Evolutionary conservation across 64 coral and sea anemone genomes (phyloP).

Genomic region (Actinia tenebrosa): DNA sequence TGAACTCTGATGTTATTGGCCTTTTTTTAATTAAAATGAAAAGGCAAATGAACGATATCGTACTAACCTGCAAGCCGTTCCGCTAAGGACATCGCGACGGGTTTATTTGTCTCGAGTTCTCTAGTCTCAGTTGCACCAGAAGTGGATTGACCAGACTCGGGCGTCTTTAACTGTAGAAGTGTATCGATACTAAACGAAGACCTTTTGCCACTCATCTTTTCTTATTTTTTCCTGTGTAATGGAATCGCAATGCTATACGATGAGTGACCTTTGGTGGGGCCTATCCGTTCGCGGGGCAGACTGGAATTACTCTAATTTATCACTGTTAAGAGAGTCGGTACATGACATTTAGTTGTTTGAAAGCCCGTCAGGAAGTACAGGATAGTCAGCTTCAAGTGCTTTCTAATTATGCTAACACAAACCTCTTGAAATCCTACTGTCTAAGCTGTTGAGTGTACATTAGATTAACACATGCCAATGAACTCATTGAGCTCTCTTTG

Average conservation of each 20-base stretch:
- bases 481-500: not conserved
- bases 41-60: too few relatives aligned
- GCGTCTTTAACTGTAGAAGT: constrained; percentile 13
- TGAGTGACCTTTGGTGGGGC: constrained; percentile 10
- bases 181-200: constrained; percentile 29
- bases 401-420: constrained; percentile 10
- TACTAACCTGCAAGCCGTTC: constrained; percentile 24
- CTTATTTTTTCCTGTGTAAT: constrained; percentile 12
- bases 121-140: not conserved
- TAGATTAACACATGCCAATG: not conserved
- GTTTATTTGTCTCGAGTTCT: constrained; percentile 4
- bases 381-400: not conserved
- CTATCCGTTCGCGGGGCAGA: constrained; percentile 9
- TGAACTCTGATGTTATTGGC: not conserved
- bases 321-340: not conserved
- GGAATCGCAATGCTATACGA: not conserved
- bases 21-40: not conserved
- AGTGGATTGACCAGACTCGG: not conserved
- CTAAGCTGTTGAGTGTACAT: not conserved
- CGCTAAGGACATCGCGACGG: constrained; percentile 28
- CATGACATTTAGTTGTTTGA: not conserved
- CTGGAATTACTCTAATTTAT: constrained; percentile 12
- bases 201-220: constrained; percentile 1
- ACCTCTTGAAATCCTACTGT: constrained; percentile 5
- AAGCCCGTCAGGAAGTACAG: not conserved